Conservation (phyloP, 2,797 vertebrate species). For the Syncerus caffer region DNA sequence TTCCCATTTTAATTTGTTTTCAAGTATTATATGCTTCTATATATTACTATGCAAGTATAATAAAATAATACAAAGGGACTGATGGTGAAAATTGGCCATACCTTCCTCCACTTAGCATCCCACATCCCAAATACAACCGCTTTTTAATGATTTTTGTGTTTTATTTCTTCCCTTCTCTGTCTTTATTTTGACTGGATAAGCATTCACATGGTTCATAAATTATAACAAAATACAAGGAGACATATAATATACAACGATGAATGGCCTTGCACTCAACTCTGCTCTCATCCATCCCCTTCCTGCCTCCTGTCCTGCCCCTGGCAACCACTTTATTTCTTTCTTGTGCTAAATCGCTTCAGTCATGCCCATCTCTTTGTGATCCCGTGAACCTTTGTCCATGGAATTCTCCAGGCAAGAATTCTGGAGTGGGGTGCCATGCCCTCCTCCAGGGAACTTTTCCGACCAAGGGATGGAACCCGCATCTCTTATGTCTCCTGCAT, state of each 20-base stretch:
- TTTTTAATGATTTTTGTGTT: background rate
- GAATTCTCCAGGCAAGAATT: background rate
- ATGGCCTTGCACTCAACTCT: background rate
- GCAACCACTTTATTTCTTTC: background rate
- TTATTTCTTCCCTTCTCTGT: background rate
- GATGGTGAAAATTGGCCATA: background rate
- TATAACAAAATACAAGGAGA: background rate
- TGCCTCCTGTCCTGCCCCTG: background rate
- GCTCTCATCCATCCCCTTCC: background rate
- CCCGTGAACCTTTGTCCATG: background rate
- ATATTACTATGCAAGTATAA: background rate
- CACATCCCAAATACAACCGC: background rate
- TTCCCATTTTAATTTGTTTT: background rate
- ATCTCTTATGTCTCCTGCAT: background rate
- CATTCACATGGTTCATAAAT: background rate
- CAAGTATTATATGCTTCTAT: background rate
- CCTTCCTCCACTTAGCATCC: background rate
- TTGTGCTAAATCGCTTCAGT: background rate
- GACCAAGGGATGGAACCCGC: rapidly evolving
- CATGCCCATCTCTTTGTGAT: background rate
- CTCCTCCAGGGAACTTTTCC: background rate
- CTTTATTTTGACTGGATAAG: background rate
- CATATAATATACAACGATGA: background rate
- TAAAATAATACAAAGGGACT: background rate
- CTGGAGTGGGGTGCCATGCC: background rate